Evolutionary conservation across 2,888 invertebrate genomes (phyloP), one percentile per base, ranked within the genome.

Genomic region (Ditula angustiorana): DNA sequence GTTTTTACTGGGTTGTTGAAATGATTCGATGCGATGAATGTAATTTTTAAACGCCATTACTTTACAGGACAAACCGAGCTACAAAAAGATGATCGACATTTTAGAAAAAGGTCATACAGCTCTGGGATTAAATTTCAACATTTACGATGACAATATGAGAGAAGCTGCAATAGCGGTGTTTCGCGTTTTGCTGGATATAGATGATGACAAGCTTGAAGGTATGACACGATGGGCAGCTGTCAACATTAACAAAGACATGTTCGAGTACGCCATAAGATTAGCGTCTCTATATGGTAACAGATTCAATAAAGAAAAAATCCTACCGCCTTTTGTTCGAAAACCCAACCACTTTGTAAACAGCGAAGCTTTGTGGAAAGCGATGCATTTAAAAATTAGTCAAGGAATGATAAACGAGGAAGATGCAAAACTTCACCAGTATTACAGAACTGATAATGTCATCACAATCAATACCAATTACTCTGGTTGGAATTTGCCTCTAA

Each of bases 401-500:
- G 80, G 77, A 56, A 70, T 71, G 61, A 71, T 75, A 37, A 77
- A 68, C 67, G 70, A 68, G 35, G 74, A 78, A 35, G 82, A 84
- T 57, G 76, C 79, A 0, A 67, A 72, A 61, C 67, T 80, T 1
- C 78, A 88, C 67, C 83, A 87, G 66, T 80, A 80, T 68, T 79
- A 74, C 30, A 77, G 74, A 62, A 71, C 65, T 1, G 77, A 80
- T 24, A 75, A 83, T 21, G 71, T 73, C 2, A 68, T 90, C 24
- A 71, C 74, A 7, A 83, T 92, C 2, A 89, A 90, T 58, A 78
- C 83, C 7, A 92, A 92, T 69, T 91, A 92, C 71, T 92, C 92
- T 1, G 85, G 92, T 56, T 94, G 93, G 94, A 94, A 94, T 74
- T 67, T 92, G 82, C 76, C 83, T 72, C 73, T 87, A 82, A 81